A percentile compares a stretch with the other conserved stretches of the same genome.
Conservation (phyloP, 2,888 invertebrate genomes). For the Mechanitis messenoides region DNA sequence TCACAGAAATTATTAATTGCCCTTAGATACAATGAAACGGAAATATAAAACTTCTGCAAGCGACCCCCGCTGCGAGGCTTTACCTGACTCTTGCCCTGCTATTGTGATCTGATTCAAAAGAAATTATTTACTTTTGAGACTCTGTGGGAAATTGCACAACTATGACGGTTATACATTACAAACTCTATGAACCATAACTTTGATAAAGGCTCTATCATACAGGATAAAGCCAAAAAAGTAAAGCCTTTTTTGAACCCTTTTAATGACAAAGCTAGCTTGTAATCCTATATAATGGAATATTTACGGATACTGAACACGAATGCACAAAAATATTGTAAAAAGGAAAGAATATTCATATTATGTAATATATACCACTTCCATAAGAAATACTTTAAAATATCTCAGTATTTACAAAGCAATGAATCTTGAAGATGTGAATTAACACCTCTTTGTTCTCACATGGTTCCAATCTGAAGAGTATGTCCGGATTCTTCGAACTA, state of each 20-base stretch:
- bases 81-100: conserved; percentile 75
- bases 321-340: conserved; percentile 33
- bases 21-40: conserved; percentile 72
- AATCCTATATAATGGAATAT: conserved; percentile 47
- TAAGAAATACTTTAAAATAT: neutral
- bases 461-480: conserved; percentile 40
- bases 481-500: conserved; percentile 55
- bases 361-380: neutral
- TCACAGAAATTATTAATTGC: conserved; percentile 75
- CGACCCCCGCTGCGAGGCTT: conserved; percentile 67
- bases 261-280: conserved; percentile 37
- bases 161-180: conserved; percentile 48
- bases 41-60: conserved; percentile 73
- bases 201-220: conserved; percentile 51
- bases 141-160: conserved; percentile 75
- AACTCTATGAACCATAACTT: conserved; percentile 49
- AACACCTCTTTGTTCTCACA: conserved; percentile 59
- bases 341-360: conserved; percentile 6
- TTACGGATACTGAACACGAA: conserved; percentile 39
- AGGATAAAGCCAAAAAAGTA: conserved; percentile 36
- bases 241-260: conserved; percentile 56
- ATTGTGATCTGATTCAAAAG: conserved; percentile 67
- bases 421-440: conserved; percentile 47
- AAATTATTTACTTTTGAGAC: conserved; percentile 67
- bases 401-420: neutral